Percentiles rank a stretch among this genome's conserved stretches.
These are phyloP conservation scores for Pygathrix nemaeus DNA, from an alignment of 2,113 vertebrate genomes.

Conservation along the genomic window DNA sequence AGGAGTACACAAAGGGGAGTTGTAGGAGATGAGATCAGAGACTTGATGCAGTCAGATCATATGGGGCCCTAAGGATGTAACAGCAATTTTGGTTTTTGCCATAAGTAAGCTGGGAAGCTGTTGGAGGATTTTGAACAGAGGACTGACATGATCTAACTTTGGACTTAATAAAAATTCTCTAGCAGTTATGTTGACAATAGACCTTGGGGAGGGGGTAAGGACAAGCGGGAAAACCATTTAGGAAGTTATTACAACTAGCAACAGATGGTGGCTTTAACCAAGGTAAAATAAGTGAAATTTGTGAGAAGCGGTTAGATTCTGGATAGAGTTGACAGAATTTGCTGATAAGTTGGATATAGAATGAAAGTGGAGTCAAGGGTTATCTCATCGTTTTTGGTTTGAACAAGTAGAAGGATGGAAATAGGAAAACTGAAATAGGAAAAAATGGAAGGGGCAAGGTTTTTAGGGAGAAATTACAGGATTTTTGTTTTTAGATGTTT, in stretches of 20 bases:
- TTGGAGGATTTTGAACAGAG: background rate
- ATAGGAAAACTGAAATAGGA: background rate
- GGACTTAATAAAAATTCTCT: background rate
- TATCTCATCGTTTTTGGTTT: background rate
- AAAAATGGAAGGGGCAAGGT: background rate
- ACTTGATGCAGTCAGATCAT: background rate
- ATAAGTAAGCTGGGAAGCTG: background rate
- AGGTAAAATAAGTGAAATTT: background rate
- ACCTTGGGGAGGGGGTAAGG: background rate
- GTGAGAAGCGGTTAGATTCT: background rate
- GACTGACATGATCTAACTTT: background rate
- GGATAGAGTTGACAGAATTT: background rate
- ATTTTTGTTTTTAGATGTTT: background rate
- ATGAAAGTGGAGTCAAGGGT: background rate
- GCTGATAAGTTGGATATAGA: background rate
- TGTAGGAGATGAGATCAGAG: background rate
- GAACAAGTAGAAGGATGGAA: background rate
- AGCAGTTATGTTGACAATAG: conserved; percentile 5
- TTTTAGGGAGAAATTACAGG: background rate
- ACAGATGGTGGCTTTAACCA: background rate
- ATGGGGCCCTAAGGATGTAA: background rate
- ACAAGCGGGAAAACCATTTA: background rate
- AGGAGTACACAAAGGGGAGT: background rate
- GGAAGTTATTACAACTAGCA: background rate
- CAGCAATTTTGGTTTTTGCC: background rate